Evolutionary conservation across 1,140 invertebrate species (phyloP).

Genomic region (Aricia agestis): DNA sequence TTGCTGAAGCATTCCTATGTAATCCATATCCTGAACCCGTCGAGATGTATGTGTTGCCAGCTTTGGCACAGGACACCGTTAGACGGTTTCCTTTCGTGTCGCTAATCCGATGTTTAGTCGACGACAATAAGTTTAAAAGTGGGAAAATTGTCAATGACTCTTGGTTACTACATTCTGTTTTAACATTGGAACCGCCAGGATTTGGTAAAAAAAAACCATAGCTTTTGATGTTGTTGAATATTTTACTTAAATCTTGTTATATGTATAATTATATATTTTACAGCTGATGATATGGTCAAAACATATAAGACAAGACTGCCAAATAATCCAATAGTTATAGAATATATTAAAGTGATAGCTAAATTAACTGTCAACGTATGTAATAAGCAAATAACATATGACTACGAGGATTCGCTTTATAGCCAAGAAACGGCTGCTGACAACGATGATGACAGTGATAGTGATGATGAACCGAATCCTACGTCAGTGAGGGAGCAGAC

Average conservation of each 20-base stretch:
- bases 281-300: conserved; percentile 49
- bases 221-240: too few relatives aligned
- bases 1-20: conserved; percentile 74
- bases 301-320: conserved; percentile 56
- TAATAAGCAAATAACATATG: conserved; percentile 66
- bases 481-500: conserved; percentile 58
- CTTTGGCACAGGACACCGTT: conserved; percentile 58
- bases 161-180: conserved; percentile 76
- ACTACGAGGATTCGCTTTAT: conserved; percentile 62
- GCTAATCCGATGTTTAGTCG: conserved; percentile 56
- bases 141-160: conserved; percentile 57
- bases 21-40: conserved; percentile 76
- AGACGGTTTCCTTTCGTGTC: conserved; percentile 74
- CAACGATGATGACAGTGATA: conserved; percentile 72
- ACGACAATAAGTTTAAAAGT: conserved; percentile 42
- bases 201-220: conserved; percentile 74
- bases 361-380: conserved; percentile 67
- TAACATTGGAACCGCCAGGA: conserved; percentile 80
- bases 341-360: conserved; percentile 66
- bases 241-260: too few relatives aligned
- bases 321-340: conserved; percentile 52
- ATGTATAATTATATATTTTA: conserved; percentile 31
- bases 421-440: conserved; percentile 71
- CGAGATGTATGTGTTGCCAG: conserved; percentile 77
- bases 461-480: conserved; percentile 65